Base-by-base conservation (phyloP, 2,888 invertebrate species). In the Eustalomyia histrio region DNA sequence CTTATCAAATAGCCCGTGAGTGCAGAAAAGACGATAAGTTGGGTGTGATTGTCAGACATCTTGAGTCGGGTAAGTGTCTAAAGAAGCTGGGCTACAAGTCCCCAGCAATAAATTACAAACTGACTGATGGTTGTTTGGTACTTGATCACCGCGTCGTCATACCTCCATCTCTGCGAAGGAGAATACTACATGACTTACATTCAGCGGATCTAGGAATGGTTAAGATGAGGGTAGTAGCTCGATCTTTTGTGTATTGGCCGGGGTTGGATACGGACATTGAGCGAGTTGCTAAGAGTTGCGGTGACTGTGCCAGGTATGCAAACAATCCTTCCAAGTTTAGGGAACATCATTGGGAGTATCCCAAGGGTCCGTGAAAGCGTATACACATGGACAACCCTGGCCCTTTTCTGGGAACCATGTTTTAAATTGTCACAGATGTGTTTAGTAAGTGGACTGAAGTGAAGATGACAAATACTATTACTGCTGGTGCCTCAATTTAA, bases 301-400 rank as follows among this genome's bases (percentile, higher is more conserved):
- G 18, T 52, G 43, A 65, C 14, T 76, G 68, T 58, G 55, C 57
- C 47, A 57, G 16, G 14, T 16, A n/a, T 12, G 64, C 69, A 12
- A 50, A 55, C 9, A 24, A 35, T 10, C 67, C 53, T 14, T 17
- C 16, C 43, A 69, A 63, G 17, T 69, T 35, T 47, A 43, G 53
- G 4, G n/a, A n/a, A n/a, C n/a, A n/a, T n/a, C n/a, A n/a, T n/a
- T n/a, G n/a, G n/a, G n/a, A n/a, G n/a, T n/a, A 58, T 64, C n/a
- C 76, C 69, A 69, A 14, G 64, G 64, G 57, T 21, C 73, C 73
- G 12, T 76, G 65, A 69, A 57, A 73, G 24, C 68, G 73, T 4
- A 57, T 58, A 24, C 68, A 79, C 39, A 21, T 73, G 33, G 69
- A 69, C 14, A 63, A 53, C 53, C 53, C 72, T 2, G 72, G 72